Base-by-base conservation (phyloP, 2,113 vertebrate species). In the Grallaria varia region DNA sequence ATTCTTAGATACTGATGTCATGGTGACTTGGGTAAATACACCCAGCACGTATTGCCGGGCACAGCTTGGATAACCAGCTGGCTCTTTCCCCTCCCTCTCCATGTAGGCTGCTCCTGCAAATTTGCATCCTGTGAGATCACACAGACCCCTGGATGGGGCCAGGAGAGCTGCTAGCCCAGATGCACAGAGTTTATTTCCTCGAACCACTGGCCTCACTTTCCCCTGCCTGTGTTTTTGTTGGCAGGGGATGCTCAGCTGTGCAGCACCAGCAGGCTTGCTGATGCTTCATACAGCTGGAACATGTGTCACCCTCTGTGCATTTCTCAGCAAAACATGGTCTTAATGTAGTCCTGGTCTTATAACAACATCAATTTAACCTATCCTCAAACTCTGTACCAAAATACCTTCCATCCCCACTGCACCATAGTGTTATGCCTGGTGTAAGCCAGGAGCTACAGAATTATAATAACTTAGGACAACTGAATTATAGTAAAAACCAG, bases 1-100 rank as follows among this genome's bases (percentile, higher is more conserved):
- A 85, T 91, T 89, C 74, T 94, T 95, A 77, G 90, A 22, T 62
- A 69, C 21, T 12, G 45, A 90, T 83, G 90, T 94, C 92, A 95
- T 14, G 24, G 62, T 2, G 6, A 71, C 5, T 6, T 0, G 4
- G 25, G 33, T 79, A 78, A 89, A 87, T 60, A 82, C 0, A 5
- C 9, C 17, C 0, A 2, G 87, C 30, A 21, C 4, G 16, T 69
- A 39, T 55, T 45, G 63, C 76, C 7, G 17, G 67, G 42, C 30
- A 69, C 2, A 2, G 62, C 62, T 75, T 0, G 1, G n/a, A 49
- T 16, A 24, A 81, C 44, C 22, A 64, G 31, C 20, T 82, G 69
- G 10, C 23, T 56, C n/a, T 62, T 72, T 72, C 15, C 28, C 27
- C 8, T n/a, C 30, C 6, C 18, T 37, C 58, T 76, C 71, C 21